Conservation (phyloP, 2,888 invertebrate species). For the Argynnis bischoffii region DNA sequence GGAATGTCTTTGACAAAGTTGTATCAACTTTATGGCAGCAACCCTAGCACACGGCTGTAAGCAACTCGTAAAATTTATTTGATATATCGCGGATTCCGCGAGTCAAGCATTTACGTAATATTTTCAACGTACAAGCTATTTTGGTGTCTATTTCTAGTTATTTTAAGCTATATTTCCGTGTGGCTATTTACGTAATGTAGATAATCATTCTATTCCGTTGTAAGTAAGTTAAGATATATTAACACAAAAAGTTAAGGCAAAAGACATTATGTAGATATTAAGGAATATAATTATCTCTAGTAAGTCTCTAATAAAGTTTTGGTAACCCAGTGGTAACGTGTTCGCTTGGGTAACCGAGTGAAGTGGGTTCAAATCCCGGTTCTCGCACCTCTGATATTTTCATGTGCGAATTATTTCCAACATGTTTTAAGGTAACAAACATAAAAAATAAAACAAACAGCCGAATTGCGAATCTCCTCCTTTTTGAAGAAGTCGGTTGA, state of each 20-base stretch:
- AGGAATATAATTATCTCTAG: no score
- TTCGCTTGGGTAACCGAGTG: no score
- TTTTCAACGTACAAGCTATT: constrained; percentile 19
- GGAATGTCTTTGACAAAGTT: constrained; percentile 24
- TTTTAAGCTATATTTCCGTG: constrained; percentile 15
- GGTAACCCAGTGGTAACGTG: no score
- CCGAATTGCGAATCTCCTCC: no score
- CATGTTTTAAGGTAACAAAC: no score
- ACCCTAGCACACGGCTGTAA: constrained; percentile 25
- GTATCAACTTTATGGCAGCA: constrained; percentile 29
- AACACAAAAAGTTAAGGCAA: background rate
- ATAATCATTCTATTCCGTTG: constrained; percentile 7
- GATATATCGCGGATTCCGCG: constrained; percentile 31
- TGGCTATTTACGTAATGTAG: background rate
- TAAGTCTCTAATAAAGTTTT: no score
- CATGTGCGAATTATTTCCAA: no score
- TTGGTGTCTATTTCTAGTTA: background rate
- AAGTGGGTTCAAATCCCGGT: no score
- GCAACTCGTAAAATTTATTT: constrained; percentile 35
- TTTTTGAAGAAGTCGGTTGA: no score
- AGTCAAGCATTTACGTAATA: constrained; percentile 29
- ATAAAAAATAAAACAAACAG: no score
- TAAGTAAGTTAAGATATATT: constrained; percentile 8
- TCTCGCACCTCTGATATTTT: no score
- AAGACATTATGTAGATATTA: background rate